Percentiles rank a stretch among this genome's conserved stretches.
Evolutionary conservation across 2,888 invertebrate species (phyloP).

Genomic region (Salpingus planirostris): DNA sequence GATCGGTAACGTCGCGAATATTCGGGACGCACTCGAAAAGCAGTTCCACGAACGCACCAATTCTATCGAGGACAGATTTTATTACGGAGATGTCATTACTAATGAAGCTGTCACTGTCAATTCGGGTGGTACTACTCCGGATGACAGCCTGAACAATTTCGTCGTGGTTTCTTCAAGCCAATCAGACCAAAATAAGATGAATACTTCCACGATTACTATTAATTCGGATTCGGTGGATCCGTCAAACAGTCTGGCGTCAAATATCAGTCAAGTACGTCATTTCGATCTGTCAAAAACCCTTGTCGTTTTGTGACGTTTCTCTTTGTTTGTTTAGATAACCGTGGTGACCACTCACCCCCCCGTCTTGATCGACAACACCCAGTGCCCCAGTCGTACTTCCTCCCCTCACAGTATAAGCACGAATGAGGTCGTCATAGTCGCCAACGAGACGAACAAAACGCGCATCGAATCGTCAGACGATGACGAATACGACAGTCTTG

Average conservation of each 20-base stretch:
- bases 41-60: conserved; percentile 18
- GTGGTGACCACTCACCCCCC: conserved; percentile 81
- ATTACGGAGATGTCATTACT: too few species aligned
- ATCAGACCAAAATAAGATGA: conserved; percentile 37
- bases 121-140: conserved; percentile 25
- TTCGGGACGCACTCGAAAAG: conserved; percentile 25
- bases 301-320: conserved; percentile 1
- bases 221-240: conserved; percentile 48
- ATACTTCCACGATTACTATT: conserved; percentile 46
- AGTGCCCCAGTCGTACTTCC: conserved; percentile 42
- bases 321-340: conserved; percentile 50
- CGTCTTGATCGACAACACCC: conserved; percentile 57
- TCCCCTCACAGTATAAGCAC: conserved; percentile 43
- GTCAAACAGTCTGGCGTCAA: conserved; percentile 66
- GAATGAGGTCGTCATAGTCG: conserved; percentile 69
- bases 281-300: neutral
- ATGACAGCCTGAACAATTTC: conserved; percentile 29
- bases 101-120: conserved; percentile 27
- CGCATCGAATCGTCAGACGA: conserved; percentile 63
- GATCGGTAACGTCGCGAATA: conserved; percentile 22
- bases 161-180: conserved; percentile 33
- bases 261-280: conserved; percentile 54
- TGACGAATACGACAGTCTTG: conserved; percentile 66
- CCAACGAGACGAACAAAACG: conserved; percentile 67
- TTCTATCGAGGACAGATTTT: neutral